phyloP scores from a whole-genome alignment of 2,113 vertebrate genomes.

The Meleagris gallopavo region DNA sequence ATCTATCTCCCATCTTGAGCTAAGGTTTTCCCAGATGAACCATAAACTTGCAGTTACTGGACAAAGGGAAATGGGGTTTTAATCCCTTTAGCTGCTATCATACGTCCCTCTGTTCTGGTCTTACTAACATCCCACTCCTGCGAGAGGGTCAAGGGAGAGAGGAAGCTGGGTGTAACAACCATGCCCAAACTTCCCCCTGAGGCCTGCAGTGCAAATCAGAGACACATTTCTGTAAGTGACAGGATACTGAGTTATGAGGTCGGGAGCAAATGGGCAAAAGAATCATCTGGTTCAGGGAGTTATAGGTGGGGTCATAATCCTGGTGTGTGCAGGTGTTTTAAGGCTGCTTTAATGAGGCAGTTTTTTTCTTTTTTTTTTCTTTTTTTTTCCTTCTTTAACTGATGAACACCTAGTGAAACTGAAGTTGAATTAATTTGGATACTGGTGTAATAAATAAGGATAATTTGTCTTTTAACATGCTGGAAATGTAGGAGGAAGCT shows the following conservation, averaged over 20 bases:
- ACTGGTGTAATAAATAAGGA: neutral
- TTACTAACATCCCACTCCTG: neutral
- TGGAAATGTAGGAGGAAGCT: neutral
- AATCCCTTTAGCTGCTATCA: neutral
- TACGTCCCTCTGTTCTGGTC: neutral
- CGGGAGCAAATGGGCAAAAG: neutral
- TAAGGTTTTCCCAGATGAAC: neutral
- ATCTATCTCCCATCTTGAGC: neutral
- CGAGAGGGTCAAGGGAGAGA: neutral
- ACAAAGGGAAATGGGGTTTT: neutral
- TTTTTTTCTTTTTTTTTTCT: neutral
- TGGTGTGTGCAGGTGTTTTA: neutral
- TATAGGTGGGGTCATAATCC: neutral
- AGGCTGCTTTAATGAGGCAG: neutral
- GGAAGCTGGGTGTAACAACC: neutral
- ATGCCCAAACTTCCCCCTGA: neutral
- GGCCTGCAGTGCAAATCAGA: neutral
- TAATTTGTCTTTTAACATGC: neutral
- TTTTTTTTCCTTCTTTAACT: neutral
- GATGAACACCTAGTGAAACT: neutral
- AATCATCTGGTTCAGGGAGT: neutral
- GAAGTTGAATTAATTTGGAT: neutral
- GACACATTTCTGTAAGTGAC: neutral
- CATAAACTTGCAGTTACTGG: neutral
- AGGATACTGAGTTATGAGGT: neutral